Percentiles rank a stretch among this genome's conserved stretches.
These are phyloP conservation scores for Spermophilus dauricus DNA, from an alignment of 2,113 vertebrate species.

Conservation along the genomic window DNA sequence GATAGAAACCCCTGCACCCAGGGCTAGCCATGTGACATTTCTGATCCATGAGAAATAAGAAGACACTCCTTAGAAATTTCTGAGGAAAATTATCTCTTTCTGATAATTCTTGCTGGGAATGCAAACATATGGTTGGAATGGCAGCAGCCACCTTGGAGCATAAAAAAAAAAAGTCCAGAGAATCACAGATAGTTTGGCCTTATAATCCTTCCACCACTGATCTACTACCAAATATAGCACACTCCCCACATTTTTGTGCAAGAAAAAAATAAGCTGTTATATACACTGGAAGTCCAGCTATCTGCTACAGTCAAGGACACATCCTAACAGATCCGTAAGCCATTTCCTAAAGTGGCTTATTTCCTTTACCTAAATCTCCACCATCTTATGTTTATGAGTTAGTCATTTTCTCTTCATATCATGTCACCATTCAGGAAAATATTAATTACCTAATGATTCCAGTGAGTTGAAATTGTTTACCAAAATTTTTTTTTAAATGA, in stretches of 20 bases:
- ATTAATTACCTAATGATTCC: neutral
- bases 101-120: neutral
- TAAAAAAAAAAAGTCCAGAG: neutral
- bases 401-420: neutral
- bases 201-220: neutral
- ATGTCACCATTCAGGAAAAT: neutral
- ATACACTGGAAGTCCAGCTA: neutral
- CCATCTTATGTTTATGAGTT: neutral
- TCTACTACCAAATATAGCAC: neutral
- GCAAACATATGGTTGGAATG: neutral
- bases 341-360: neutral
- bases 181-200: neutral
- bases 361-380: constrained; percentile 48
- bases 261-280: neutral
- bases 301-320: neutral
- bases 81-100: neutral
- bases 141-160: neutral
- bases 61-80: neutral
- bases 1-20: neutral
- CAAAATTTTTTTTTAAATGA: neutral
- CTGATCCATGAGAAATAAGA: neutral
- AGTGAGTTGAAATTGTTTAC: neutral
- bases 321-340: neutral
- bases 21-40: neutral
- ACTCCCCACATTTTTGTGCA: neutral